These are phyloP conservation scores for Aphis craccivora DNA, from an alignment of 1,140 invertebrate species.

Conservation along the genomic window DNA sequence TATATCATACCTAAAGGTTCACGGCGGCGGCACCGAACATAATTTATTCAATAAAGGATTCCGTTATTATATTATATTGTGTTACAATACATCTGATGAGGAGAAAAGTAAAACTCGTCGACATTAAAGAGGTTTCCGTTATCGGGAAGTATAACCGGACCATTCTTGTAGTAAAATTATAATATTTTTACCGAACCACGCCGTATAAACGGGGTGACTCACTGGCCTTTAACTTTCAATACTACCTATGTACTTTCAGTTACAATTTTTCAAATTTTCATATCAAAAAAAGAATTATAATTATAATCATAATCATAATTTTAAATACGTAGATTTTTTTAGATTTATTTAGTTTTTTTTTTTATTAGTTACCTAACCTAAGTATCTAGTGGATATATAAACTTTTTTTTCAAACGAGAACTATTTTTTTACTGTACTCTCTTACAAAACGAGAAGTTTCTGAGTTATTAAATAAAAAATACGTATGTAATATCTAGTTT, in stretches of 20 bases:
- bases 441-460: neutral
- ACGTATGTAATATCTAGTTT: no score
- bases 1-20: neutral
- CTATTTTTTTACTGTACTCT: neutral
- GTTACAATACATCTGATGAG: neutral
- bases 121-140: neutral
- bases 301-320: neutral
- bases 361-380: no score
- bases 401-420: neutral
- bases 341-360: no score
- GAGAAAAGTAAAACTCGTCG: neutral
- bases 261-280: neutral
- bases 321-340: neutral
- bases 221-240: neutral
- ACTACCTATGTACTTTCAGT: neutral
- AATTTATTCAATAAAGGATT: slow-evolving; percentile 18
- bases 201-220: neutral
- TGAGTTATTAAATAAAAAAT: neutral
- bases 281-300: no score
- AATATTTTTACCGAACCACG: neutral
- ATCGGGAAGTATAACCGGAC: neutral
- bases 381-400: neutral
- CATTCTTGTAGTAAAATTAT: neutral
- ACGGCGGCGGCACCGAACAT: neutral
- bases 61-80: neutral